A percentile compares a stretch with the other conserved stretches of the same genome.
These are phyloP conservation scores for Drosophila testacea DNA, from an alignment of 2,888 invertebrate species.

Conservation along the genomic window DNA sequence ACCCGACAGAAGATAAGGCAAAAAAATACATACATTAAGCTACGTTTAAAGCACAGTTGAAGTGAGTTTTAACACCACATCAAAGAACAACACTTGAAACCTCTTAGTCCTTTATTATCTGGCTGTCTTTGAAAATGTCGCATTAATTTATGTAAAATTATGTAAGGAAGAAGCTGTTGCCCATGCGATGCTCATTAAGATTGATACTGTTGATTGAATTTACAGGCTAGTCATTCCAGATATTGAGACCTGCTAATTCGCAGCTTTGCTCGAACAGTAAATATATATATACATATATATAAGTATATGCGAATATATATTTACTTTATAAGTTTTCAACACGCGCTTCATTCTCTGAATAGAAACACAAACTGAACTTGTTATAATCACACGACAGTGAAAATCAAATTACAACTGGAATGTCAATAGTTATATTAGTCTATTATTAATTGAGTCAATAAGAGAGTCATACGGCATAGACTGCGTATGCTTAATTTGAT, in stretches of 20 bases:
- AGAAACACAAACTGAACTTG: conserved; percentile 12
- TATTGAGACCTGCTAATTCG: conserved; percentile 45
- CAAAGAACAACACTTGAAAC: conserved; percentile 24
- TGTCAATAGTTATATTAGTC: conserved; percentile 37
- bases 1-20: conserved; percentile 1
- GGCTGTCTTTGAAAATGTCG: conserved; percentile 23
- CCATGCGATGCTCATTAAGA: conserved; percentile 31
- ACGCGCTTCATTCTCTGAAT: conserved; percentile 16
- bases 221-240: conserved; percentile 33
- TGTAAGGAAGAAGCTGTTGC: conserved; percentile 40
- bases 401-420: conserved; percentile 28
- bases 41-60: conserved; percentile 2
- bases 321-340: background rate
- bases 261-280: conserved; percentile 17
- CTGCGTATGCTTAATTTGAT: conserved; percentile 50
- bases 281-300: background rate
- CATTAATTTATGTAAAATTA: conserved; percentile 60
- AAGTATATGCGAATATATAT: background rate
- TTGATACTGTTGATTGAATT: conserved; percentile 46
- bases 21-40: conserved; percentile 1
- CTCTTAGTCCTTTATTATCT: background rate
- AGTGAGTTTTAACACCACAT: conserved; percentile 9
- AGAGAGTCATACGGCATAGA: conserved; percentile 11
- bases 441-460: conserved; percentile 35
- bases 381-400: conserved; percentile 34